phyloP scores from a whole-genome alignment of 2,113 vertebrate species.

The Siniperca knerii region DNA sequence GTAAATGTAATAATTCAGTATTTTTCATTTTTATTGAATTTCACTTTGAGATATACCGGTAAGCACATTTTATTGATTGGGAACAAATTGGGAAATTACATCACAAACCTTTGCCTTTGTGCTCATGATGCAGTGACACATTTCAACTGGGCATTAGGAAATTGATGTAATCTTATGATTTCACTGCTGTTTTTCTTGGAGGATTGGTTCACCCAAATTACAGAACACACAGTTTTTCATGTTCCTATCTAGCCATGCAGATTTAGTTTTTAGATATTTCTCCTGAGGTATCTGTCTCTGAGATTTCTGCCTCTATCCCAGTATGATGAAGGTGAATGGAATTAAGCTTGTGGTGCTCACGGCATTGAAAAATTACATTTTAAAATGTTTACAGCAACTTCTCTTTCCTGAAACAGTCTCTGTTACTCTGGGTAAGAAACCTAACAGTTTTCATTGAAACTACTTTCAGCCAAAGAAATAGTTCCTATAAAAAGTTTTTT shows the following conservation, averaged over 20 bases:
- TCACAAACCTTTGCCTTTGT: neutral
- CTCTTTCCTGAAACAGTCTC: neutral
- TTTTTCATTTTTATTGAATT: neutral
- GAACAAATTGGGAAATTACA: neutral
- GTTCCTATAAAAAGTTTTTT: neutral
- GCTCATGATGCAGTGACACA: neutral
- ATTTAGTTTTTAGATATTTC: neutral
- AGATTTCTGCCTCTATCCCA: neutral
- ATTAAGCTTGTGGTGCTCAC: neutral
- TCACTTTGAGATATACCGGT: neutral
- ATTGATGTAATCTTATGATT: neutral
- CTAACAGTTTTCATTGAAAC: neutral
- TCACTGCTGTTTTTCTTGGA: constrained; percentile 5
- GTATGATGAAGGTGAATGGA: neutral
- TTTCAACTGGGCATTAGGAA: neutral
- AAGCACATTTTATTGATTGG: neutral
- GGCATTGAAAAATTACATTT: neutral
- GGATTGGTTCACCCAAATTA: neutral
- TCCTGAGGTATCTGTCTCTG: neutral
- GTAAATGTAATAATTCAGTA: neutral
- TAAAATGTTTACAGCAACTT: neutral
- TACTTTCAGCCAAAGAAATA: neutral
- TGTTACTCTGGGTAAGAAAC: neutral
- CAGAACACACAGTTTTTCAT: neutral
- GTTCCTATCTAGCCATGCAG: neutral